These are phyloP conservation scores for Cichladusa arquata DNA, from an alignment of 2,113 vertebrate genomes.

Conservation along the genomic window DNA sequence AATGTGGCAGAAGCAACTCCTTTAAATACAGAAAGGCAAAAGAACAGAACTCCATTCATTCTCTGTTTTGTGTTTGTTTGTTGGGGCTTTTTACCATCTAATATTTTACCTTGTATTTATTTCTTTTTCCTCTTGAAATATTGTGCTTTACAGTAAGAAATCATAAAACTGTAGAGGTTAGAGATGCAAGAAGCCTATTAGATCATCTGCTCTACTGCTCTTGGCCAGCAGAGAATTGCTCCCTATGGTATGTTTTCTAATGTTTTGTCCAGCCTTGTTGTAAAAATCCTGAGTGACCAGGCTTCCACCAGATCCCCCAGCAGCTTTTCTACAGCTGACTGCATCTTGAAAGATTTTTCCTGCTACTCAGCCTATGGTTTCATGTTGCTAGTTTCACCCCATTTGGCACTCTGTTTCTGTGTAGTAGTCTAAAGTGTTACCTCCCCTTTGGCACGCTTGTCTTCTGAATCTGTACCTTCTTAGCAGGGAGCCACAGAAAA, in stretches of 20 bases:
- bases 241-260: conserved; percentile 28
- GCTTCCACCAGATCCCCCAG: neutral
- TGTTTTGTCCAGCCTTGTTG: conserved; percentile 38
- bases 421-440: neutral
- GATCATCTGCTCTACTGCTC: conserved; percentile 23
- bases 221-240: conserved; percentile 5
- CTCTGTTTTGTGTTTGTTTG: neutral
- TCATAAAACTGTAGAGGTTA: neutral
- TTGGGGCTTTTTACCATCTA: neutral
- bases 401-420: neutral
- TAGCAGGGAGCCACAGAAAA: neutral
- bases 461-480: neutral
- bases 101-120: neutral
- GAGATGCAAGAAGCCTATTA: conserved; percentile 28
- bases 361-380: neutral
- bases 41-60: neutral
- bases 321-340: conserved; percentile 2
- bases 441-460: neutral
- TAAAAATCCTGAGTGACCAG: conserved; percentile 37
- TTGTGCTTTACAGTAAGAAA: neutral
- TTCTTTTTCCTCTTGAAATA: conserved; percentile 5
- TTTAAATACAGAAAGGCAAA: conserved; percentile 3
- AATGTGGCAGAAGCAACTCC: conserved; percentile 10
- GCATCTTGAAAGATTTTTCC: conserved; percentile 10
- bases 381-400: neutral